Conservation (phyloP, 2,113 vertebrate species). For the Notarius lentiginosus region DNA sequence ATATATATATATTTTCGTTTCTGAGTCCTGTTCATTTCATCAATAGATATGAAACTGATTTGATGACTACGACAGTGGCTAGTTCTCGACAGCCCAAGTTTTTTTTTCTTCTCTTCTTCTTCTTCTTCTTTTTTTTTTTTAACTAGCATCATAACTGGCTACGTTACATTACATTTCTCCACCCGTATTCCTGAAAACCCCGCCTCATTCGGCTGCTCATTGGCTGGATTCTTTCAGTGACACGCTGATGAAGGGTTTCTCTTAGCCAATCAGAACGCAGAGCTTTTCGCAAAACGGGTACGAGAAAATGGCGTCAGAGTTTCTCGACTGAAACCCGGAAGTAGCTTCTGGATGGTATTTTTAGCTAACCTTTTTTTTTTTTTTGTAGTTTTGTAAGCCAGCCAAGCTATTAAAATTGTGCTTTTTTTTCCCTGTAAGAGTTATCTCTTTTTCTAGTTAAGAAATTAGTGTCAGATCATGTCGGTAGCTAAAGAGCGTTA, state of each 20-base stretch:
- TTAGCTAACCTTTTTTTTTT: not conserved
- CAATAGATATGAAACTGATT: not conserved
- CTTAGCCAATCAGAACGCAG: not conserved
- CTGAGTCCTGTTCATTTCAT: not conserved
- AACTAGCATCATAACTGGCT: not conserved
- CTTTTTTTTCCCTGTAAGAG: too few species aligned
- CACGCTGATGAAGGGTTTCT: not conserved
- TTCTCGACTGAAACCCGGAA: constrained; percentile 7
- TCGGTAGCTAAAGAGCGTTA: not conserved
- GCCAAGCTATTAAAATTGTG: not conserved
- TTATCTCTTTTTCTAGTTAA: not conserved
- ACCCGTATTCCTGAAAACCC: not conserved
- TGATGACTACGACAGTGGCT: not conserved
- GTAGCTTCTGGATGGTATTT: constrained; percentile 19
- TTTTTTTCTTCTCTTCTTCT: not conserved
- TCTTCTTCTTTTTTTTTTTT: constrained; percentile 9
- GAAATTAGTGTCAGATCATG: not conserved
- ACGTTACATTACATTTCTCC: not conserved
- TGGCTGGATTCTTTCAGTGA: not conserved
- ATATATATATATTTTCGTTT: not conserved
- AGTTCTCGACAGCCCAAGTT: not conserved
- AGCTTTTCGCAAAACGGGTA: not conserved
- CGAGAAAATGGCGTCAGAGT: not conserved
- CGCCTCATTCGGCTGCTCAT: not conserved
- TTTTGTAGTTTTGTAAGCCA: not conserved